Evolutionary conservation across 2,113 vertebrate species (phyloP), one percentile per base, ranked within the genome.

Genomic region (Aix galericulata): DNA sequence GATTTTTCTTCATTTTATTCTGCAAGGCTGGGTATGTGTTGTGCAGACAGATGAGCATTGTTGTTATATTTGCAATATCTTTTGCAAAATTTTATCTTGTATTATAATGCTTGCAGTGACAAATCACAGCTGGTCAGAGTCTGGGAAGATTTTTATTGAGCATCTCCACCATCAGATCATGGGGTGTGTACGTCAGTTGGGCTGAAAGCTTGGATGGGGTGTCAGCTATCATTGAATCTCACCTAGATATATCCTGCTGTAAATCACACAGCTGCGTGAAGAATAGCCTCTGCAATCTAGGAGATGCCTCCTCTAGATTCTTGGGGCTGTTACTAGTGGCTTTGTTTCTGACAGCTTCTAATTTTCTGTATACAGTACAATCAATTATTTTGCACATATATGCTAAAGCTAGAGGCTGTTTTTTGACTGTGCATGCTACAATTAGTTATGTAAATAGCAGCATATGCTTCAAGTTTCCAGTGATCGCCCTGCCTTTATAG

Each of bases 401-500:
- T 94, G 91, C 86, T 95, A 89, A 94, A 97, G 95, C 96, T 95
- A 96, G 96, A 97, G 96, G 96, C 96, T 96, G 93, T 95, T 97
- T 97, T 97, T 96, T 96, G 89, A 94, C 95, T 96, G 93, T 96
- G 93, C 95, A 94, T 95, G 93, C 91, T 89, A 94, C 95, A 91
- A 96, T 96, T 97, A 97, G 96, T 95, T 97, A 97, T 95, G 95
- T 96, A 97, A 97, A 97, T 96, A 97, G 96, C 93, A 96, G 84
- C 96, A 97, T 97, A 97, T 97, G 96, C 93, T 94, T 78, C 94
- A 94, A 96, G 96, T 95, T 96, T 95, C 93, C 94, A 92, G 50
- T 82, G 91, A 85, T 97, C 95, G 92, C 93, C 95, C 94, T 92
- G 94, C 83, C 84, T 97, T 89, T 76, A 76, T 82, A 63, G 94